phyloP scores from a whole-genome alignment of 2,888 invertebrate species.

The Drosophila limbata region DNA sequence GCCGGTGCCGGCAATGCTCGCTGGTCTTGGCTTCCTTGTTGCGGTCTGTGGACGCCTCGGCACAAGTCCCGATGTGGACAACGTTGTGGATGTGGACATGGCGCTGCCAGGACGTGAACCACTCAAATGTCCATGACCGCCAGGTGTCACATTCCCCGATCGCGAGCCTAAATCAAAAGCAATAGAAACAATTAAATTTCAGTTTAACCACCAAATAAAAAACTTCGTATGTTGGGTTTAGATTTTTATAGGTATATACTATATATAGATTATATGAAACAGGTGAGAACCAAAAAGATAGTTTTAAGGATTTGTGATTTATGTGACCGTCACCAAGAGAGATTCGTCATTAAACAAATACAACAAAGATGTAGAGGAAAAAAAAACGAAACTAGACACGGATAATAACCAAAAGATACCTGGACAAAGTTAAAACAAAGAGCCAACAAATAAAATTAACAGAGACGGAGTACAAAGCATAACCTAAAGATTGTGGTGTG shows the following conservation, averaged over 20 bases:
- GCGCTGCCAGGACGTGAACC: slow-evolving; percentile 95
- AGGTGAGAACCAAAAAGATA: slow-evolving; percentile 57
- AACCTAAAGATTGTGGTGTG: slow-evolving; percentile 31
- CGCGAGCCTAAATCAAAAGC: slow-evolving; percentile 87
- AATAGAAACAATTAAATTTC: slow-evolving; percentile 28
- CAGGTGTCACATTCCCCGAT: slow-evolving; percentile 91
- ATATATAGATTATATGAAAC: slow-evolving; percentile 18
- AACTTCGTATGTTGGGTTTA: neutral
- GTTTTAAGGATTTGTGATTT: slow-evolving; percentile 34
- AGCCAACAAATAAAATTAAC: slow-evolving; percentile 29
- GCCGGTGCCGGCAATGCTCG: slow-evolving; percentile 94
- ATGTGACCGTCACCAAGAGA: slow-evolving; percentile 66
- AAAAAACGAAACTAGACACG: slow-evolving; percentile 12
- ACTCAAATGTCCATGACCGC: slow-evolving; percentile 87
- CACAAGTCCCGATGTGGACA: slow-evolving; percentile 87
- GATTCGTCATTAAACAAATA: slow-evolving; percentile 38
- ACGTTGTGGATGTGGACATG: slow-evolving; percentile 91
- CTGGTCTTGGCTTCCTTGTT: slow-evolving; percentile 91
- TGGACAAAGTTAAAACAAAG: slow-evolving; percentile 37
- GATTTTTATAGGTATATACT: slow-evolving; percentile 2
- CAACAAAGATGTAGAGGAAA: slow-evolving; percentile 3
- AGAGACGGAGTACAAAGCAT: slow-evolving; percentile 41
- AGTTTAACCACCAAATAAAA: neutral
- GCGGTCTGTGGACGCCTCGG: slow-evolving; percentile 88
- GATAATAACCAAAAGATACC: slow-evolving; percentile 28